Conservation (phyloP, 2,888 invertebrate genomes). For the Lissonota sp. region DNA sequence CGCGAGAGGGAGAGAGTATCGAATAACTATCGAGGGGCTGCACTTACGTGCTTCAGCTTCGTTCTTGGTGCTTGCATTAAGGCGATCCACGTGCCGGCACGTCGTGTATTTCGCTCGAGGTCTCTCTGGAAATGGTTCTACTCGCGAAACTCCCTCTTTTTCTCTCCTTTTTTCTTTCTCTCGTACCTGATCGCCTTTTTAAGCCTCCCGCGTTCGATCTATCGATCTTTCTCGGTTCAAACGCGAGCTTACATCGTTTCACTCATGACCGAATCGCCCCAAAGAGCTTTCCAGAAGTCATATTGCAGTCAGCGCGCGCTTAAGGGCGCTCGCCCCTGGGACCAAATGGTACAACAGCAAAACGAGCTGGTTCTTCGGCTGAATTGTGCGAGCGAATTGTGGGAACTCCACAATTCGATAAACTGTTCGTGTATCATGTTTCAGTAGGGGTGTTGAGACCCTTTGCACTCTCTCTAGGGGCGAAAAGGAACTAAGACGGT, state of each 20-base stretch:
- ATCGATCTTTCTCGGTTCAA: conserved; percentile 7
- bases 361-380: conserved; percentile 4
- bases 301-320: not conserved
- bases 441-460: conserved; percentile 27
- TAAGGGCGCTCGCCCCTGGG: conserved; percentile 5
- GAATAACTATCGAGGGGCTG: conserved; percentile 62
- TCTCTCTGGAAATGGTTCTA: conserved; percentile 12
- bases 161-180: not conserved
- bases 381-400: no score
- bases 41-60: conserved; percentile 60
- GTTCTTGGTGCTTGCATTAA: conserved; percentile 57
- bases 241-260: conserved; percentile 33
- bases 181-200: not conserved
- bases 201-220: not conserved
- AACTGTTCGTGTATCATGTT: conserved; percentile 63
- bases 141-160: not conserved
- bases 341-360: conserved; percentile 42
- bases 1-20: conserved; percentile 32
- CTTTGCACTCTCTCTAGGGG: conserved; percentile 1
- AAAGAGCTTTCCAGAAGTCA: conserved; percentile 22
- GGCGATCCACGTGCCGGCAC: conserved; percentile 58
- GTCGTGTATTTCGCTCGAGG: conserved; percentile 20
- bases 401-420: conserved; percentile 46
- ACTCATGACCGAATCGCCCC: conserved; percentile 14
- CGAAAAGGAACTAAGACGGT: not conserved